Conservation (phyloP, 2,888 invertebrate species). For the Allacma fusca region DNA sequence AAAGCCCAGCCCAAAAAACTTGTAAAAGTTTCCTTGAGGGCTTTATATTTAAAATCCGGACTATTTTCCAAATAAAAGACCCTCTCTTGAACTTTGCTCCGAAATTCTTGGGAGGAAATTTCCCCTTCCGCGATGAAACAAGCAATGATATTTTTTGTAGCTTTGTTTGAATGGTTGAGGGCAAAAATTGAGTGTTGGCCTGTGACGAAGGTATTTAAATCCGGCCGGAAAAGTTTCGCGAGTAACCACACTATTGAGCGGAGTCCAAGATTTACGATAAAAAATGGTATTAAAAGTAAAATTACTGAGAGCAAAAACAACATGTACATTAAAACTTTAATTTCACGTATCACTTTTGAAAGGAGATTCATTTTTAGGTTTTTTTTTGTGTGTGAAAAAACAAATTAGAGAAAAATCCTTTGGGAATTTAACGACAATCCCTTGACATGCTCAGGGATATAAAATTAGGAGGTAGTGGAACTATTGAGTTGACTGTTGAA, state of each 20-base stretch:
- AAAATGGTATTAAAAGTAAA: neutral
- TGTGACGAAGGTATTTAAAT: neutral
- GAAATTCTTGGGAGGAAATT: neutral
- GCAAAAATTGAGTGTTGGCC: neutral
- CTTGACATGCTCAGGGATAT: too few species aligned
- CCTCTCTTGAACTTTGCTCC: neutral
- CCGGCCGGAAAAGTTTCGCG: neutral
- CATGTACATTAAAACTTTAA: neutral
- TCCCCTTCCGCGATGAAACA: neutral
- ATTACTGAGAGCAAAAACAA: neutral
- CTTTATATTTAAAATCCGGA: neutral
- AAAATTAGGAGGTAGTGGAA: too few species aligned
- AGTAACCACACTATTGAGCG: neutral
- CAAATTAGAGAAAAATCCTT: too few species aligned
- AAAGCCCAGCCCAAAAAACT: neutral
- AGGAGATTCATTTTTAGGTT: too few species aligned
- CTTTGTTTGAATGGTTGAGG: neutral
- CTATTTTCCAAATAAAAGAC: neutral
- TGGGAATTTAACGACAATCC: too few species aligned
- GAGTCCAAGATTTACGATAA: neutral
- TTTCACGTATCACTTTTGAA: too few species aligned
- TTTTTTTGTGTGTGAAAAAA: too few species aligned
- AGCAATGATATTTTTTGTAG: neutral
- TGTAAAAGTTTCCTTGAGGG: neutral
- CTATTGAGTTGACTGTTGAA: too few species aligned